A percentile compares a stretch with the other conserved stretches of the same genome.
Conservation (phyloP, 2,113 vertebrate species). For the Ivindomyrus marchei region DNA sequence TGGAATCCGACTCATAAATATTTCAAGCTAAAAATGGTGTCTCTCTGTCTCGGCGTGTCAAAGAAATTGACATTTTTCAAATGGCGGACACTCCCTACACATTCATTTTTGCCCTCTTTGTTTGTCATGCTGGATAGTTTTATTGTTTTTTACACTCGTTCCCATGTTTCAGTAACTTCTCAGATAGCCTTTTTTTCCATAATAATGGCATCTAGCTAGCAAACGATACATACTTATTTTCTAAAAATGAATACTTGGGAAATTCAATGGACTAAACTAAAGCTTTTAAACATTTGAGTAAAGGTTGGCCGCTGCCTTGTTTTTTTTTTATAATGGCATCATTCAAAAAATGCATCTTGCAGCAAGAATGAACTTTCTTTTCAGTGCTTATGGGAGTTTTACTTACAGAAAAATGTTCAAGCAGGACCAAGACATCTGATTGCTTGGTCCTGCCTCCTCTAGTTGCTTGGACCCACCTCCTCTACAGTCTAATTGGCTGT, state of each 20-base stretch:
- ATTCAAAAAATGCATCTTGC: not conserved
- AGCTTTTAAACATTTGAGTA: not conserved
- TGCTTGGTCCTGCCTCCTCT: too few relatives aligned
- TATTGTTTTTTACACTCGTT: not conserved
- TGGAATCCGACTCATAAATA: constrained; percentile 24
- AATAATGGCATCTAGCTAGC: not conserved
- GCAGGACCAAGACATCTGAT: not conserved
- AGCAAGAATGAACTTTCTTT: not conserved
- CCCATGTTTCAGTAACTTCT: not conserved
- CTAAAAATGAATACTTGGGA: not conserved
- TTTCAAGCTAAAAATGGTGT: constrained; percentile 12
- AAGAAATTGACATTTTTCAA: constrained; percentile 1
- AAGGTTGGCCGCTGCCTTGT: not conserved
- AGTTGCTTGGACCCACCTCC: too few relatives aligned
- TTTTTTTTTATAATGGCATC: not conserved
- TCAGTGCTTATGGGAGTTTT: not conserved
- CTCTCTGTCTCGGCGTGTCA: not conserved
- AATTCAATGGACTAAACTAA: not conserved
- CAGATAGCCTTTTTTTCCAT: not conserved
- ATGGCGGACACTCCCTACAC: not conserved
- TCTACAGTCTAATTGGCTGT: not conserved
- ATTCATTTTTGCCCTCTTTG: not conserved
- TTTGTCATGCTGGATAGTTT: not conserved
- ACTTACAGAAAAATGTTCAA: not conserved
- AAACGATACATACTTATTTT: not conserved